Evolutionary conservation across 2,113 vertebrate species (phyloP), one percentile per base, ranked within the genome.

Genomic region (Nothobranchius kuhntae): DNA sequence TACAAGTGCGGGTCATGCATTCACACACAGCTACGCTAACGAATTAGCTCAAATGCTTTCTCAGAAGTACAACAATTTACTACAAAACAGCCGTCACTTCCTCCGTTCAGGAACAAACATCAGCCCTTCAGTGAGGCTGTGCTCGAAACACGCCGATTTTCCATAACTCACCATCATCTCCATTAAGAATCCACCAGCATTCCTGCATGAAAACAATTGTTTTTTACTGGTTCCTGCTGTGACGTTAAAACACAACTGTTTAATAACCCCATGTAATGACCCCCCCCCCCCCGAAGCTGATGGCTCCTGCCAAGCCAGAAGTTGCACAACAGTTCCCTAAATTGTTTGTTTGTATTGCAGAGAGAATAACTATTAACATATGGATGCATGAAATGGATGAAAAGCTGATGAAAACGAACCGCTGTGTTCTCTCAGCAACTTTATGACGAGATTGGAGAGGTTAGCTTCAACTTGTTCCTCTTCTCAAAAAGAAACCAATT

Each of bases 321-420:
- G 80, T 79, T 75, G 47, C 72, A 76, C 78, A 84, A 80, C 70
- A 54, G 44, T n/a, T 75, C 48, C 57, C 60, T 73, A 57, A 75
- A 81, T 59, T 11, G 74, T 59, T 53, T 21, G 14, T 45, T 12
- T 77, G 61, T 40, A 68, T 53, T 10, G 40, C 17, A 58, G 44
- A 69, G 73, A 75, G 71, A 78, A 61, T 48, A 53, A 30, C 38
- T 48, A 62, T 59, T 66, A 62, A 63, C 78, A 83, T 84, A 72
- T 79, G 83, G 78, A 83, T 53, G 71, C 45, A 66, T 62, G 86
- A 75, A 59, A 78, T 64, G 30, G 24, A 0, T 13, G 60, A 72
- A 53, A 57, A 36, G 52, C 52, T 15, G 46, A 69, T 9, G 42
- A 73, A 78, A 57, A 30, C 30, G 2, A 36, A 44, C 3, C 17